Base-by-base conservation (phyloP, 2,797 vertebrate species). In the Sebastes alutus region DNA sequence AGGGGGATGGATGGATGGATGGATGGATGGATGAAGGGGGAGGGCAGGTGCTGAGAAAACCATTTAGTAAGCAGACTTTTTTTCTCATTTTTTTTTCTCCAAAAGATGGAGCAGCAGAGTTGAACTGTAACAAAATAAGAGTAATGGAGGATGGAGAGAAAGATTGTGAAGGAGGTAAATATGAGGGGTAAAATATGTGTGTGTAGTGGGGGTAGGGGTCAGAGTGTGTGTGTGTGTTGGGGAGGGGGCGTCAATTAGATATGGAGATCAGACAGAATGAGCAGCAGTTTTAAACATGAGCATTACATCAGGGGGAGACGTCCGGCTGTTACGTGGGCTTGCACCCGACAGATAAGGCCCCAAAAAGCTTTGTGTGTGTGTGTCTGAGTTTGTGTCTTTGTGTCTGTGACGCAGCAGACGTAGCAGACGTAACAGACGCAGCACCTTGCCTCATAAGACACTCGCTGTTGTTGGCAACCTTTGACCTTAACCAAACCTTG, bases 241-340 rank as follows among this genome's bases (percentile, higher is more conserved):
- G 85, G 75, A 79, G 86, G 76, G 81, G 72, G 76, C 66, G 92
- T 93, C 92, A 93, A 89, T 95, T 94, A 94, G 93, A 90, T 94
- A 97, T 97, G 95, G 94, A 96, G 96, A 97, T 96, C 91, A 95
- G 92, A 91, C 88, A 87, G 87, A 92, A 91, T 89, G 85, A 92
- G 91, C 91, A 91, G 91, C 87, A 78, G 88, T 91, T 94, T 94
- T 91, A 89, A 93, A 93, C 86, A 90, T 75, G 83, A 88, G 85
- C 87, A 77, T 90, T 89, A 87, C 88, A 90, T 88, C 67, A 67
- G 92, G 88, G 81, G 78, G 86, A 87, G 90, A 89, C 80, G 74
- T 83, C 88, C 63, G 86, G 91, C 89, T 90, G 87, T 90, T 89
- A 77, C 59, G 79, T 87, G 75, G 80, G 84, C 86, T 87, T 91